Evolutionary conservation across 1,140 invertebrate species (phyloP).

Genomic region (Trachymyrmex septentrionalis): DNA sequence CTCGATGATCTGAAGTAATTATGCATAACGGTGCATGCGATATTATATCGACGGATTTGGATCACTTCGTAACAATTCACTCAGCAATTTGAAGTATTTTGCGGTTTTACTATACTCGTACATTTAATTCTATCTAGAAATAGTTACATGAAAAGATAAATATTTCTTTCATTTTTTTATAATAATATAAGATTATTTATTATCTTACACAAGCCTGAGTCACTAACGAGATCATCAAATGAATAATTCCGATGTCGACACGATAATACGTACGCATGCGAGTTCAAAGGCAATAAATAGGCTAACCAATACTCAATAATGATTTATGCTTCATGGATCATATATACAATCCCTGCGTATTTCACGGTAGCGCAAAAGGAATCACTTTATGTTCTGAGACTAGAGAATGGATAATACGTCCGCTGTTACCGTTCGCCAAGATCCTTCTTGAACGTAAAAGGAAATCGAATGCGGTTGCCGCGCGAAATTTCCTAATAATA

Average conservation of each 20-base stretch:
- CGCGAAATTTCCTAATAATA: slow-evolving; percentile 63
- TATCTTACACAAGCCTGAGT: slow-evolving; percentile 14
- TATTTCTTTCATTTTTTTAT: slow-evolving; percentile 5
- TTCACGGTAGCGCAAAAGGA: not conserved
- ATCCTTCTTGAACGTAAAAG: slow-evolving; percentile 51
- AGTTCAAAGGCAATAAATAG: not conserved
- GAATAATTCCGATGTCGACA: slow-evolving; percentile 9
- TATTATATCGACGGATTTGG: slow-evolving; percentile 60
- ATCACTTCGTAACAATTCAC: slow-evolving; percentile 29
- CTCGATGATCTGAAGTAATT: slow-evolving; percentile 70
- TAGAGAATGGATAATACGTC: not conserved
- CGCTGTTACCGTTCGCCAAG: slow-evolving; percentile 6
- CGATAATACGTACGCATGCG: not conserved
- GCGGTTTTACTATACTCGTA: slow-evolving; percentile 26
- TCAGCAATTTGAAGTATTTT: slow-evolving; percentile 13
- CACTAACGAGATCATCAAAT: slow-evolving; percentile 10
- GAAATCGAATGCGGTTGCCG: slow-evolving; percentile 3
- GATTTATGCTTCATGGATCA: slow-evolving; percentile 25
- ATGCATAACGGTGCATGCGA: slow-evolving; percentile 69
- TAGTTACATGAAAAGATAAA: not conserved
- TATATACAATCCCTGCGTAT: slow-evolving; percentile 3
- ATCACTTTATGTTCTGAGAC: slow-evolving; percentile 15
- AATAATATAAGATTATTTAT: slow-evolving; percentile 20
- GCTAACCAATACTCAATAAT: not conserved
- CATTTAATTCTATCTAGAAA: not conserved